phyloP scores from a whole-genome alignment of 2,113 vertebrate species.

The Ia io region DNA sequence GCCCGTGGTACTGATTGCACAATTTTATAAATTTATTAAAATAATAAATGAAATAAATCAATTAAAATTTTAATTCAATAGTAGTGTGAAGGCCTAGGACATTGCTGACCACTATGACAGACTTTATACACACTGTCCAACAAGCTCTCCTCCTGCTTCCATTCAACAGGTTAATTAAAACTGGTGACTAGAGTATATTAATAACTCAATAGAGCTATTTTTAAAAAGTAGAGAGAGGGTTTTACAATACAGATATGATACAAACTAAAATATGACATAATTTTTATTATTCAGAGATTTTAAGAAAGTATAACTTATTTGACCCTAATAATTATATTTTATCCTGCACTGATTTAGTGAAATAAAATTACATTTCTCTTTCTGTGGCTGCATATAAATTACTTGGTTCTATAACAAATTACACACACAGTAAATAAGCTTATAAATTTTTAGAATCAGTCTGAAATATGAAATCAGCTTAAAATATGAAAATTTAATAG shows the following conservation, averaged over 20 bases:
- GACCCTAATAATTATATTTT: not conserved
- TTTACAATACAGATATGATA: not conserved
- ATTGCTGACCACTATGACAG: too few relatives aligned
- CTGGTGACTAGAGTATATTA: not conserved
- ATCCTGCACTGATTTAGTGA: not conserved
- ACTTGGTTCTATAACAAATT: not conserved
- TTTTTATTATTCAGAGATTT: not conserved
- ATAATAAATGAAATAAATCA: not conserved
- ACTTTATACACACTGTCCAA: too few relatives aligned
- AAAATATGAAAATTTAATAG: not conserved
- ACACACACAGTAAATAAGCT: not conserved
- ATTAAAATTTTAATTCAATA: not conserved
- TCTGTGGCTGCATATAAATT: not conserved
- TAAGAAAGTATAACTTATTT: not conserved
- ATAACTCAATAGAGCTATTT: not conserved
- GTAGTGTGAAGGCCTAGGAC: too few relatives aligned
- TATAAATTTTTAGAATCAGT: not conserved
- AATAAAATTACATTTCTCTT: not conserved
- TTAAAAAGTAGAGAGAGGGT: not conserved
- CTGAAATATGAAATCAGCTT: not conserved
- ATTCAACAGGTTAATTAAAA: not conserved
- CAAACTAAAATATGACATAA: not conserved
- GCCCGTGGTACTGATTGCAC: not conserved
- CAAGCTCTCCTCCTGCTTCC: not conserved
- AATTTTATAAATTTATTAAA: not conserved